Conservation (phyloP, 2,888 invertebrate species). For the Anaspis maculata region DNA sequence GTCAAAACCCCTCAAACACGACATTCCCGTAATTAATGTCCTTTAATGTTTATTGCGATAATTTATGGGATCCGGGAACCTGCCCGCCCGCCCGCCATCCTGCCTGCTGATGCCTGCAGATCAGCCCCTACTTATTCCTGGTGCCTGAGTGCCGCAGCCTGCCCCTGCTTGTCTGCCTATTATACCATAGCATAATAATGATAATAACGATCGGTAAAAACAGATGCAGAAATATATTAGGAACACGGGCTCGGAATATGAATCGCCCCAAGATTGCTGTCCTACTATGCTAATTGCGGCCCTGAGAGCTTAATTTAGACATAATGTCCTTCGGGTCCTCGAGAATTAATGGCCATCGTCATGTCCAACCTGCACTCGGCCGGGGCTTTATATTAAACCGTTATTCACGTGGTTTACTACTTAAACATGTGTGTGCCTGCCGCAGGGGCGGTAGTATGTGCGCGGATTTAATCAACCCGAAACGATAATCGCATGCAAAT, state of each 20-base stretch:
- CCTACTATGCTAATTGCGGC: constrained; percentile 33
- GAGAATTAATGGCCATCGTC: constrained; percentile 30
- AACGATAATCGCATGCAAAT: no score
- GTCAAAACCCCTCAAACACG: constrained; percentile 18
- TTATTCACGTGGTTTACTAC: constrained; percentile 23
- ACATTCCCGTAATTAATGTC: constrained; percentile 19
- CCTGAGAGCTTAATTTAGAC: constrained; percentile 34
- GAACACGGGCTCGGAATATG: constrained; percentile 27
- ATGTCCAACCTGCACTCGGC: constrained; percentile 25
- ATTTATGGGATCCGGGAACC: constrained; percentile 10
- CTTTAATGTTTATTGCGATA: constrained; percentile 18
- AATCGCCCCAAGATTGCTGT: constrained; percentile 27
- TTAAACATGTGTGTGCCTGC: constrained; percentile 25
- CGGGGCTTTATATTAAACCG: constrained; percentile 25
- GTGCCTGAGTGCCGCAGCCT: constrained; percentile 4
- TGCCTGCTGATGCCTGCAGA: no score
- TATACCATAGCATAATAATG: constrained; percentile 11
- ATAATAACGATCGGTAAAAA: constrained; percentile 24
- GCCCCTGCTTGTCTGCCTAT: no score
- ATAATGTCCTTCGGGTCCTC: constrained; percentile 32
- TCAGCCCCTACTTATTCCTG: not conserved
- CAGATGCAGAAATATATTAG: constrained; percentile 21
- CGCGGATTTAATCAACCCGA: no score
- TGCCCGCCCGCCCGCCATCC: no score
- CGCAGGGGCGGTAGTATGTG: no score